Conservation (phyloP, 2,113 vertebrate species). For the Chiloscyllium plagiosum region DNA sequence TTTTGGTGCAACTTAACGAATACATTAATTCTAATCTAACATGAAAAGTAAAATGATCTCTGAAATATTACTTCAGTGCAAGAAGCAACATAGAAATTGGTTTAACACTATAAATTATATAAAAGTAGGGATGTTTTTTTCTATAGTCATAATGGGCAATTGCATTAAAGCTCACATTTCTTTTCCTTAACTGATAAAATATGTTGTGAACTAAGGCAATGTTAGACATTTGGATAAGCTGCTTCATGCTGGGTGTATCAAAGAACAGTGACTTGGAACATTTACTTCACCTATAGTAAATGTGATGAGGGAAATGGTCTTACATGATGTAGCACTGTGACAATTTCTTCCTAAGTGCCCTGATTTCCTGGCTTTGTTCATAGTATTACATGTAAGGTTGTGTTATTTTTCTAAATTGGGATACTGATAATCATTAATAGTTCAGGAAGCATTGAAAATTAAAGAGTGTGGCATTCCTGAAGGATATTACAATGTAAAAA, state of each 20-base stretch:
- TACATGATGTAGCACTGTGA: background rate
- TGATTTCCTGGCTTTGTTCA: constrained; percentile 4
- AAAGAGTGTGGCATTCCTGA: background rate
- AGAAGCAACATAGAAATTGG: background rate
- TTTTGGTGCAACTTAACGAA: background rate
- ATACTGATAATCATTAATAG: background rate
- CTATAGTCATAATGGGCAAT: background rate
- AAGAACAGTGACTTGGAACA: background rate
- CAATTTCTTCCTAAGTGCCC: background rate
- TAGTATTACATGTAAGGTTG: background rate
- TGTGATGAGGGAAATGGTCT: background rate
- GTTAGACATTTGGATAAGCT: background rate
- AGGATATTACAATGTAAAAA: background rate
- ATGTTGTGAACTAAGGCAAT: background rate
- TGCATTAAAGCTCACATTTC: background rate
- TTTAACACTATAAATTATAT: constrained; percentile 7
- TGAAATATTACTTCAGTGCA: constrained; percentile 17
- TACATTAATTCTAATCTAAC: background rate
- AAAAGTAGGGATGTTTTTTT: background rate
- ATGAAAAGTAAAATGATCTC: constrained; percentile 8
- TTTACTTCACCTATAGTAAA: constrained; percentile 4
- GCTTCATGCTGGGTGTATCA: constrained; percentile 22
- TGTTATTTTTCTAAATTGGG: background rate
- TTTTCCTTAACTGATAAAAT: background rate
- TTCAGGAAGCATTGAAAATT: background rate